Base-by-base conservation (phyloP, 2,797 vertebrate species). In the Dermochelys coriacea region DNA sequence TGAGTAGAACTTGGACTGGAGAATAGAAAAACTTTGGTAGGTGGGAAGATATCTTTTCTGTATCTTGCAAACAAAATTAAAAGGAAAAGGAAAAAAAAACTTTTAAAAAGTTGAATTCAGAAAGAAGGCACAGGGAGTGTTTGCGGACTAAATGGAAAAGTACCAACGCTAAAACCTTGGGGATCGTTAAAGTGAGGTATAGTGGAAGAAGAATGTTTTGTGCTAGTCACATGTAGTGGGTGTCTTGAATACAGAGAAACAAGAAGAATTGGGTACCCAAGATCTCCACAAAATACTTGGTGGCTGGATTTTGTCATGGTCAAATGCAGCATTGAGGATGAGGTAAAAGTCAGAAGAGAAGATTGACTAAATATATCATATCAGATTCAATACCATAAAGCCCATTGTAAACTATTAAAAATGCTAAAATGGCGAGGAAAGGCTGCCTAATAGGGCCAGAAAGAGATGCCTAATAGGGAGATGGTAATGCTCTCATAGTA, bases 201-300 rank as follows among this genome's bases (percentile, higher is more conserved):
- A 25, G 29, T 89, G 74, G 16, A 78, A 75, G 75, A 71, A 91
- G 50, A 49, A n/a, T 61, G 51, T 91, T 82, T 51, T 94, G 45
- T 71, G 59, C 5, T 19, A 61, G 50, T 51, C 88, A 4, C 1
- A 1, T 64, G 23, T 59, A 89, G 23, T 84, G 64, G 52, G 15
- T 54, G 6, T 25, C 94, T 93, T 90, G 57, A 95, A 55, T 57
- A 49, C 49, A 81, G n/a, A 68, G 79, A 41, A 71, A 41, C 5
- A 71, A 77, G 80, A 75, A 25, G 37, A 92, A 81, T 77, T 14
- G 12, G 45, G 0, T 74, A 92, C 49, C 51, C 21, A 80, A 91
- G 45, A 74, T 50, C 49, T 81, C 52, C n/a, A 90, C 71, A 89
- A 87, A 7, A 27, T 52, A 34, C 47, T 55, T 68, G 16, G 34